phyloP scores from a whole-genome alignment of 2,797 vertebrate genomes.

The Chiloscyllium punctatum region DNA sequence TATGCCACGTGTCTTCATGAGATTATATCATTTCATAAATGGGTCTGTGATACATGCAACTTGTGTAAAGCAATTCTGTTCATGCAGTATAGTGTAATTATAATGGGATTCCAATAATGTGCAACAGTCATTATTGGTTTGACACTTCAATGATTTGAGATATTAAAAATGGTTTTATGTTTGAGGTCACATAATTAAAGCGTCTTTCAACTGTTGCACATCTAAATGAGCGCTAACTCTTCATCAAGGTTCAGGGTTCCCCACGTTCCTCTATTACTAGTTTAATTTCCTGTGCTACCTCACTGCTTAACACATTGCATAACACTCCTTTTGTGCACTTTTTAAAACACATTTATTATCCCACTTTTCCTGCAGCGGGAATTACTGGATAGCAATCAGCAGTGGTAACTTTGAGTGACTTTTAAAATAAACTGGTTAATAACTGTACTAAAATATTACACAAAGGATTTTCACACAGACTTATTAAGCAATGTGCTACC shows the following conservation, averaged over 20 bases:
- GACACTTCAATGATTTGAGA: background rate
- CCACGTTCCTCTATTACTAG: background rate
- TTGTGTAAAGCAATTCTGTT: background rate
- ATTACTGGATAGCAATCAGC: background rate
- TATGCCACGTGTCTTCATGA: background rate
- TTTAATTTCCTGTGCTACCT: conserved; percentile 1
- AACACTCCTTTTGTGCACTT: background rate
- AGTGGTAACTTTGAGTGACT: background rate
- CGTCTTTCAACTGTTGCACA: background rate
- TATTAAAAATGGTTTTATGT: background rate
- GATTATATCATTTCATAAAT: background rate
- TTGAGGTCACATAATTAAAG: background rate
- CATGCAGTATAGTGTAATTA: background rate
- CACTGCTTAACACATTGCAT: background rate
- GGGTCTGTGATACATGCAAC: background rate
- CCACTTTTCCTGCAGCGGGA: background rate
- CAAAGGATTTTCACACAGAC: background rate
- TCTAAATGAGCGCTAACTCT: background rate
- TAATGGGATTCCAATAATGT: background rate
- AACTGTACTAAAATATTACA: background rate
- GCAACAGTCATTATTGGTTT: background rate
- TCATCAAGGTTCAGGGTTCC: background rate
- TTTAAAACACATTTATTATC: background rate
- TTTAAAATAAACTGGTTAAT: background rate
- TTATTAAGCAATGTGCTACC: background rate